Percentiles rank a stretch among this genome's conserved stretches.
phyloP scores from a whole-genome alignment of 2,797 vertebrate genomes.

The Micropoecilia bifurca region DNA sequence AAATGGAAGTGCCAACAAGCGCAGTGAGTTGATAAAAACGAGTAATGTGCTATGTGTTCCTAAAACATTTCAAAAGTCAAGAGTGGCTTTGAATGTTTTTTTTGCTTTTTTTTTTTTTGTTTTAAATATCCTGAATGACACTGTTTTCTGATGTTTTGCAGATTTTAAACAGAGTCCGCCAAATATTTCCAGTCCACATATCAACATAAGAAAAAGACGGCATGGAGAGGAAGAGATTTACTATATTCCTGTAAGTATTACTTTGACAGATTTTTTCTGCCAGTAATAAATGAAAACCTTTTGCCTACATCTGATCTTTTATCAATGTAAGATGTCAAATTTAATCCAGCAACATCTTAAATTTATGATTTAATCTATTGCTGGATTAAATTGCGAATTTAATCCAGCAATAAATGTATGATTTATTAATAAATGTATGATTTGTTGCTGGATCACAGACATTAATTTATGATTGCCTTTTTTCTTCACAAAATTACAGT shows the following conservation, averaged over 20 bases:
- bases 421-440: too few species aligned
- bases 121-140: conserved; percentile 2
- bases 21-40: conserved; percentile 84
- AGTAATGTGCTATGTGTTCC: background rate
- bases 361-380: too few species aligned
- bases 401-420: too few species aligned
- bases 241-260: conserved; percentile 91
- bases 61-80: background rate
- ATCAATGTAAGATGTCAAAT: background rate
- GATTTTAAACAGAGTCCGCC: conserved; percentile 94
- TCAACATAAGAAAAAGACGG: conserved; percentile 89
- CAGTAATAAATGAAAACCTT: background rate
- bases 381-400: too few species aligned
- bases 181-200: conserved; percentile 85
- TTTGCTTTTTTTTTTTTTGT: background rate
- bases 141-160: conserved; percentile 62
- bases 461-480: background rate
- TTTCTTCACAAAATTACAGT: background rate
- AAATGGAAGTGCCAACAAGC: conserved; percentile 88
- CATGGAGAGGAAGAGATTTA: conserved; percentile 95
- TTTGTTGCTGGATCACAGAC: background rate
- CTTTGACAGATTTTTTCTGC: background rate
- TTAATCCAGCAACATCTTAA: background rate
- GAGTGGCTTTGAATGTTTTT: background rate
- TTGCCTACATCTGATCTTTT: background rate